These are phyloP conservation scores for Drosophila ogumai DNA, from an alignment of 1,140 invertebrate species.

Conservation along the genomic window DNA sequence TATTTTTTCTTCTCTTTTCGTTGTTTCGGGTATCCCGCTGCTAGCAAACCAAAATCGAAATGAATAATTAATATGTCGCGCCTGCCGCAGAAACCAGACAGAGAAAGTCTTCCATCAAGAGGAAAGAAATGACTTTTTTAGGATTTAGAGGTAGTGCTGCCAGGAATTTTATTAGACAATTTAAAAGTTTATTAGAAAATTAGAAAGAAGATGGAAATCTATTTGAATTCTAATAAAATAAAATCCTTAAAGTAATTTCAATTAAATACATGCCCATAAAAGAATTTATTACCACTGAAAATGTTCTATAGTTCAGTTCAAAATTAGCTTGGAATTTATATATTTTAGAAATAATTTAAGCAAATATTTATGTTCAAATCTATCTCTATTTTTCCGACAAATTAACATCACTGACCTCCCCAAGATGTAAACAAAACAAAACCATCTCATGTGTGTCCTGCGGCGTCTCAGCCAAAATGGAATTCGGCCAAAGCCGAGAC, in stretches of 20 bases:
- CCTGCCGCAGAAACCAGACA: slow-evolving; percentile 66
- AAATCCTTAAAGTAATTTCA: no score
- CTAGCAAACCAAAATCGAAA: slow-evolving; percentile 74
- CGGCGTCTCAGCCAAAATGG: slow-evolving; percentile 55
- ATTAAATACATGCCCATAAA: no score
- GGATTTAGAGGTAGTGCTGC: neutral
- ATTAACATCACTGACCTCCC: slow-evolving; percentile 4
- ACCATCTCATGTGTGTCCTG: slow-evolving; percentile 56
- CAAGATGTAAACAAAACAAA: slow-evolving; percentile 65
- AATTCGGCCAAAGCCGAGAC: slow-evolving; percentile 36
- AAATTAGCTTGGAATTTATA: neutral
- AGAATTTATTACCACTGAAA: no score
- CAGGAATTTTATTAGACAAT: neutral
- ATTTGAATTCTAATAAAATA: neutral
- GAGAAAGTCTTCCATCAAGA: slow-evolving; percentile 40
- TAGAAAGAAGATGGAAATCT: neutral
- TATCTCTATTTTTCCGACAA: neutral
- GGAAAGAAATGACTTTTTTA: slow-evolving; percentile 17
- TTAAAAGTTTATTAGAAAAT: no score
- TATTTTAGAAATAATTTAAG: neutral
- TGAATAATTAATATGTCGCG: slow-evolving; percentile 84
- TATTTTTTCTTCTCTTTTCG: neutral
- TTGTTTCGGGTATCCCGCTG: slow-evolving; percentile 41
- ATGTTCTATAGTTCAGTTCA: neutral
- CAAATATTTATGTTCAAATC: neutral